A percentile compares a stretch with the other conserved stretches of the same genome.
Evolutionary conservation across 2,113 vertebrate genomes (phyloP).

Genomic region (Todiramphus chloris): DNA sequence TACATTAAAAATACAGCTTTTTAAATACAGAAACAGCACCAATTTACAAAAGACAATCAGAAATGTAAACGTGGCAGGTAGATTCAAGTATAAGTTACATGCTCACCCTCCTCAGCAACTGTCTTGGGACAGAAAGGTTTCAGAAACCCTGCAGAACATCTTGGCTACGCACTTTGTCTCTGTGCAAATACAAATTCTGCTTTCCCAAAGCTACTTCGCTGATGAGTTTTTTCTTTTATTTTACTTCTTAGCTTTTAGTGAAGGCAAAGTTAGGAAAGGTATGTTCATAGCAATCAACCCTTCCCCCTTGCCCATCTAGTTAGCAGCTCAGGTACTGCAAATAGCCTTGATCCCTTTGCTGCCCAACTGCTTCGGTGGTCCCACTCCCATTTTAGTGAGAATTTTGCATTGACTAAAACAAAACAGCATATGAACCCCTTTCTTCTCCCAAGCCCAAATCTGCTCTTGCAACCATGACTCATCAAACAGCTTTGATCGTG

Average conservation of each 20-base stretch:
- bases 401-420: conserved; percentile 13
- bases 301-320: not conserved
- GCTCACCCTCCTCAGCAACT: conserved; percentile 55
- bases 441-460: not conserved
- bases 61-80: conserved; percentile 81
- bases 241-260: conserved; percentile 1
- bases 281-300: not conserved
- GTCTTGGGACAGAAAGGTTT: conserved; percentile 67
- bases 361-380: not conserved
- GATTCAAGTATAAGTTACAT: conserved; percentile 83
- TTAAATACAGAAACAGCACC: conserved; percentile 81
- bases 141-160: conserved; percentile 60
- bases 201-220: conserved; percentile 12
- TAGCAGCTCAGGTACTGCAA: not conserved
- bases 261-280: not conserved
- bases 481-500: not conserved
- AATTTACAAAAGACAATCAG: conserved; percentile 76
- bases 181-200: conserved; percentile 56
- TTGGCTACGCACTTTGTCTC: not conserved
- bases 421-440: not conserved
- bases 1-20: conserved; percentile 73
- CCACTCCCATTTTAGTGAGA: not conserved
- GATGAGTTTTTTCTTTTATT: not conserved
- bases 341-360: not conserved
- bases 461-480: not conserved